Base-by-base conservation (phyloP, 2,113 vertebrate genomes). In the Pavo muticus region DNA sequence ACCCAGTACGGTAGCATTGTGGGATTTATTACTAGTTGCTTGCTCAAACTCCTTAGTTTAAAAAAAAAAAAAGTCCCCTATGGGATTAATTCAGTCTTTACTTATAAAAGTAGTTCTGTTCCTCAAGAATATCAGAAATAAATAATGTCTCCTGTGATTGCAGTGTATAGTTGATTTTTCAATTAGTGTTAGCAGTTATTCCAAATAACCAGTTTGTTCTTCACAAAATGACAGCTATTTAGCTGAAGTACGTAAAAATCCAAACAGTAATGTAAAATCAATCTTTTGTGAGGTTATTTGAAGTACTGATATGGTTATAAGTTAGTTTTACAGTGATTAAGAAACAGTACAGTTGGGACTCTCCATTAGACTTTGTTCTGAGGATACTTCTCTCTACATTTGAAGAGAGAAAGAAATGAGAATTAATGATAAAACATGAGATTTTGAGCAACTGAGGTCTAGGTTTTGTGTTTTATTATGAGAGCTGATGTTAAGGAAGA, bases 271-370 rank as follows among this genome's bases (percentile, higher is more conserved):
- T 84, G 81, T 35, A 83, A 95, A 95, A 91, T 92, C 93, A 90
- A 80, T 95, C 76, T 91, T 95, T 85, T 86, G 42, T 79, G 80
- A 95, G 83, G 87, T 97, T 94, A 95, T 93, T 87, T 96, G 90
- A 93, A 87, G 76, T 92, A 91, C 91, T 94, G 73, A 45, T 83
- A 77, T 19, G 86, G 78, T 82, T 92, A 57, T 96, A 91, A 89
- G 63, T 91, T 96, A 95, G 94, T 96, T 95, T 95, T 92, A 74
- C 68, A 74, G 63, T 91, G 87, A 96, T 94, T 94, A 96, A 94
- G 73, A 94, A 78, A 90, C 69, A 73, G 50, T 70, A 57, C 92
- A 80, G 83, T 89, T 81, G 76, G 68, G 56, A 47, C 52, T 95
- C 59, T 73, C 52, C 90, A 7, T 88, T 88, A 92, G 67, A 83